Conservation (phyloP, 2,797 vertebrate genomes). For the Neomorphus geoffroyi region DNA sequence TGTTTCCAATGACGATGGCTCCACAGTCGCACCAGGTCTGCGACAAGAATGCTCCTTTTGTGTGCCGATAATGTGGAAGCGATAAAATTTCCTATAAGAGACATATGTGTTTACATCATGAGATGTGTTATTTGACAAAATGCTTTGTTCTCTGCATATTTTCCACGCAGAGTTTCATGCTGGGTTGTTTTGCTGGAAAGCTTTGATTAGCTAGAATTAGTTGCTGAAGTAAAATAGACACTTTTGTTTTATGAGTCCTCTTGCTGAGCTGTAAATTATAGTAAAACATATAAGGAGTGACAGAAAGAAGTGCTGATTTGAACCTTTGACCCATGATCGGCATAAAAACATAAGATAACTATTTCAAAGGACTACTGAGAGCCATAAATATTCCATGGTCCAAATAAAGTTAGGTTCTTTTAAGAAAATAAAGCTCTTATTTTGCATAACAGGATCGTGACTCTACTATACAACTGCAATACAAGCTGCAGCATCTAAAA, state of each 20-base stretch:
- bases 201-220: slow-evolving; percentile 82
- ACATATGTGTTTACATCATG: slow-evolving; percentile 83
- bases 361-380: slow-evolving; percentile 75
- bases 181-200: slow-evolving; percentile 80
- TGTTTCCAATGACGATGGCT: slow-evolving; percentile 92
- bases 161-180: slow-evolving; percentile 76
- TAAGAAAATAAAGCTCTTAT: slow-evolving; percentile 75
- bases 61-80: slow-evolving; percentile 84
- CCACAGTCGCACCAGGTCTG: slow-evolving; percentile 85
- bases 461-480: slow-evolving; percentile 35
- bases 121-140: slow-evolving; percentile 89
- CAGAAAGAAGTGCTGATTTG: slow-evolving; percentile 80
- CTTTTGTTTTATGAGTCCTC: slow-evolving; percentile 79
- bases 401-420: slow-evolving; percentile 65
- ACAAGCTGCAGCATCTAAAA: slow-evolving; percentile 19
- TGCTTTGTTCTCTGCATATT: slow-evolving; percentile 87
- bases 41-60: slow-evolving; percentile 92
- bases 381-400: slow-evolving; percentile 77
- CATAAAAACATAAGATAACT: slow-evolving; percentile 78
- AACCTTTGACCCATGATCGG: slow-evolving; percentile 76
- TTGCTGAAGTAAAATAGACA: slow-evolving; percentile 80
- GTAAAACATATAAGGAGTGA: slow-evolving; percentile 76
- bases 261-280: slow-evolving; percentile 79
- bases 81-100: slow-evolving; percentile 92
- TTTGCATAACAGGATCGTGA: slow-evolving; percentile 42